Percentiles rank a stretch among this genome's conserved stretches.
phyloP scores from a whole-genome alignment of 2,888 invertebrate genomes.

The Hartigia nigra region DNA sequence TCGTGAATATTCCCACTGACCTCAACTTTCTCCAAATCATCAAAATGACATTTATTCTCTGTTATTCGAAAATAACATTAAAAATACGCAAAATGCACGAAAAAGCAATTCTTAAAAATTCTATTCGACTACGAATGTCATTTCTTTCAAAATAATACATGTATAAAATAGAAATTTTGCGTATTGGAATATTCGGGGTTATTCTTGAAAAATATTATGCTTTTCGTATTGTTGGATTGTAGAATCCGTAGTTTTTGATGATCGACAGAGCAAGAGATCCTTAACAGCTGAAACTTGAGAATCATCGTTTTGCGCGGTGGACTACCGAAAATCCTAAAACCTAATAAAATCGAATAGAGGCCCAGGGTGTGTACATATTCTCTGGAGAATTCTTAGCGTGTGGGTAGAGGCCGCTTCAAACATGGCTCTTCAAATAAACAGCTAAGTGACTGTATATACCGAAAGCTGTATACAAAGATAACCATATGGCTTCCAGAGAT shows the following conservation, averaged over 20 bases:
- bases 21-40: neutral
- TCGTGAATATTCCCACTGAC: conserved; percentile 17
- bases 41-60: too few species aligned
- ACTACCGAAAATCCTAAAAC: conserved; percentile 53
- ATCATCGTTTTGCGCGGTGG: conserved; percentile 3
- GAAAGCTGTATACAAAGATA: conserved; percentile 57
- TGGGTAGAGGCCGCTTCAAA: conserved; percentile 53
- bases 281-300: neutral
- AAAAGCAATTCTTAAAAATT: neutral
- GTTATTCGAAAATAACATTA: neutral
- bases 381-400: conserved; percentile 58
- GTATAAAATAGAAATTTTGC: neutral
- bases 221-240: neutral
- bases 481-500: conserved; percentile 60
- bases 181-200: neutral
- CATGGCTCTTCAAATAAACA: conserved; percentile 62
- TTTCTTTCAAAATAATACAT: neutral
- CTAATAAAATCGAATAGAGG: conserved; percentile 65
- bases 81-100: neutral
- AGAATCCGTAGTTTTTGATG: neutral
- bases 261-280: neutral
- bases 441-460: conserved; percentile 57
- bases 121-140: neutral
- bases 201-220: neutral
- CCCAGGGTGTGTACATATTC: conserved; percentile 52